Evolutionary conservation across 1,140 invertebrate genomes (phyloP), one percentile per base, ranked within the genome.

Genomic region (Penaeus chinensis): DNA sequence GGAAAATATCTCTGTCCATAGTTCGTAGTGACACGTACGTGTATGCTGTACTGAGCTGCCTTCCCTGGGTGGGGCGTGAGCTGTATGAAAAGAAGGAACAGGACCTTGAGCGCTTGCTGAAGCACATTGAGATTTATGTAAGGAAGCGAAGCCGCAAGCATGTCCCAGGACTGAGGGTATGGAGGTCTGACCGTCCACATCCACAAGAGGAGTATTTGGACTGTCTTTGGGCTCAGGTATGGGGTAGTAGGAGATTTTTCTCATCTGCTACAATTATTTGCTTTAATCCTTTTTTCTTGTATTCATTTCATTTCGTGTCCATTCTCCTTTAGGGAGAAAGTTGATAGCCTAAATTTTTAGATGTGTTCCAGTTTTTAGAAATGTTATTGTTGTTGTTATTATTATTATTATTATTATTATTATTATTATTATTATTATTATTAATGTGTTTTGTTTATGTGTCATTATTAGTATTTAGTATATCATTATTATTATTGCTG

Each of bases 191-290:
- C 91, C 95, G 95, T 7, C 98, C 97, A 62, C 98, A 99, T 93
- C 96, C 97, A 0, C 98, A 99, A 92, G 98, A 99, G 93, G 99
- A 99, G 93, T 99, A 99, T 92, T 93, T 99, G 83, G 98, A 99
- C 91, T 99, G 98, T 91, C 93, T 99, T 0, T 99, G 98, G 98
- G 96, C 97, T 10, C 98, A 99, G 93, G 88, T 89, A 22, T 76
- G 84, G 32, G n/a, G 24, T 76, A 42, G 22, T 47, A 3, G n/a
- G 8, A 13, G 32, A 32, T 11, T n/a, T 27, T 54, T 22, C 42
- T 42, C 3, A 32, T 79, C 32, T 47, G 0, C n/a, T 47, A 13
- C 77, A 37, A 42, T 16, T 32, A 22, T 60, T 24, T 80, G 16
- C 77, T 79, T 47, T 37, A 16, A 18, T 79, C 77, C 37, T 20